Conservation (phyloP, 1,140 invertebrate species). For the Phocides pigmalion region DNA sequence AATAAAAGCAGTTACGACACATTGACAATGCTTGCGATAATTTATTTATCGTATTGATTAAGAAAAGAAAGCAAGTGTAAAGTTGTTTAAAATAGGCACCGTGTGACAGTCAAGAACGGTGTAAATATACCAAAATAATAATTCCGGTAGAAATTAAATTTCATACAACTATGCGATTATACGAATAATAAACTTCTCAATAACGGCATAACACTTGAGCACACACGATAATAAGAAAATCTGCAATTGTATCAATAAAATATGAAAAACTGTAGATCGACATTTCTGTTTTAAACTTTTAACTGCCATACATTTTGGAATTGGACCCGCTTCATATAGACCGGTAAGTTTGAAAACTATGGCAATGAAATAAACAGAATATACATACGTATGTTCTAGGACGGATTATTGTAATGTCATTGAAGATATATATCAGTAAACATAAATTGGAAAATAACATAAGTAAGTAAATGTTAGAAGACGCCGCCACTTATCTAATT, state of each 20-base stretch:
- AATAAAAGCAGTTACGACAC: slow-evolving; percentile 36
- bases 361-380: too few species aligned
- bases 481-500: slow-evolving; percentile 12
- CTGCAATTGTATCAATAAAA: neutral
- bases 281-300: neutral
- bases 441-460: neutral
- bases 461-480: slow-evolving; percentile 19
- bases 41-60: neutral
- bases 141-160: neutral
- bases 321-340: too few species aligned
- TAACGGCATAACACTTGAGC: neutral
- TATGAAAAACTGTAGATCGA: neutral
- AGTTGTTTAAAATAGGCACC: neutral
- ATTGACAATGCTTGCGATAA: slow-evolving; percentile 1
- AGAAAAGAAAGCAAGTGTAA: neutral
- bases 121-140: neutral
- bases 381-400: too few species aligned
- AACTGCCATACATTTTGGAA: too few species aligned
- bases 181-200: neutral
- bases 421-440: too few species aligned
- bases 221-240: neutral
- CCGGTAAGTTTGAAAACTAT: too few species aligned
- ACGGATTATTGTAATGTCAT: too few species aligned
- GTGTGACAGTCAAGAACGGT: too few species aligned
- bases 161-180: neutral